Base-by-base conservation (phyloP, 2,113 vertebrate species). In the Lipophrys pholis region DNA sequence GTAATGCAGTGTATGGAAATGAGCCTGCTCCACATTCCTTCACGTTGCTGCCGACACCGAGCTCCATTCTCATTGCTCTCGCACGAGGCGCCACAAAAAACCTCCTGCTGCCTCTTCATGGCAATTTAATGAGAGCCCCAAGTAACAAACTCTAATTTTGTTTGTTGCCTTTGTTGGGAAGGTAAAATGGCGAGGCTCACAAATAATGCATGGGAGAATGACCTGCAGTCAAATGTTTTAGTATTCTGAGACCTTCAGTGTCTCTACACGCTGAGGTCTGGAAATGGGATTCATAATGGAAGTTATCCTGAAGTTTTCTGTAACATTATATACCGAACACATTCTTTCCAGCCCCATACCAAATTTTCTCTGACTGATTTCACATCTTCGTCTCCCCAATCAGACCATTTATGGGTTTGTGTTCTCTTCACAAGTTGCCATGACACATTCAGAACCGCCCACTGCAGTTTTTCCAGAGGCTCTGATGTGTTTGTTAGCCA, bases 71-170 rank as follows among this genome's bases (percentile, higher is more conserved):
- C 38, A 59, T 11, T 74, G 42, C 49, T 12, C 71, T 77, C 43
- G 74, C 10, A 11, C 40, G 36, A 75, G 45, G 36, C 58, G 53
- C 52, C 78, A 46, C 15, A 74, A 80, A 49, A 30, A 30, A 30
- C 21, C 56, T 70, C 52, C 76, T 21, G 36, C 62, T 78, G 70
- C 73, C 41, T 81, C 59, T 70, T 78, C 79, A 76, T 86, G 76
- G 51, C 67, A 73, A 76, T 83, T 78, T 86, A 89, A 84, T 82
- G 70, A 89, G n/a, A 66, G 76, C 84, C 87, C 46, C 49, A 0
- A 83, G 84, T 68, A 73, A 81, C 69, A 81, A 80, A 84, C 38
- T 79, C 56, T 73, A 73, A 89, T 89, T 84, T 81, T 43, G 71
- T 81, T 78, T 83, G 73, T 73, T 82, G 72, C 60, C 72, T 84